phyloP scores from a whole-genome alignment of 2,888 invertebrate genomes.

The Furcula furcula region DNA sequence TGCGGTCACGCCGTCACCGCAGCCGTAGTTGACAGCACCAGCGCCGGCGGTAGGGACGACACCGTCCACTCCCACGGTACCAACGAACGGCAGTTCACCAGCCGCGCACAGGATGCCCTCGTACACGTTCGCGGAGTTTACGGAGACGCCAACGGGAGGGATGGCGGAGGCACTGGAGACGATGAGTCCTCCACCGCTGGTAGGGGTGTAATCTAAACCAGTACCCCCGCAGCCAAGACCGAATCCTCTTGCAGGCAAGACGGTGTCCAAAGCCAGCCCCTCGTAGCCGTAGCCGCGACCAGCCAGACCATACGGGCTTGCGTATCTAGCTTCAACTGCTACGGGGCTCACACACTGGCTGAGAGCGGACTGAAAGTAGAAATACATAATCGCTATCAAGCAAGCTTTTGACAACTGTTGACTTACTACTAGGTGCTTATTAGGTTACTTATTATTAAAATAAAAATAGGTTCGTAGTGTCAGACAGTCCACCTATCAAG shows the following conservation, averaged over 20 bases:
- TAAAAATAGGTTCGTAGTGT: too few species aligned
- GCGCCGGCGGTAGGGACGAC: slow-evolving; percentile 40
- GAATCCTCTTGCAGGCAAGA: too few species aligned
- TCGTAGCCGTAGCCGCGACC: too few species aligned
- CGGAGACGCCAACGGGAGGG: slow-evolving; percentile 7
- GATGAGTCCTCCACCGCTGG: not conserved
- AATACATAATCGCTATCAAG: too few species aligned
- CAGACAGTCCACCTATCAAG: too few species aligned
- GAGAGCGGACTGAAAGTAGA: slow-evolving; percentile 5
- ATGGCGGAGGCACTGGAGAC: slow-evolving; percentile 12
- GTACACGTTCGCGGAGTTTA: slow-evolving; percentile 6
- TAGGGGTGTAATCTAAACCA: not conserved
- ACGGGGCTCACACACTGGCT: slow-evolving; percentile 3
- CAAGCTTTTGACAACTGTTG: too few species aligned
- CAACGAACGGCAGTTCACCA: slow-evolving; percentile 41
- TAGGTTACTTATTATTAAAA: too few species aligned
- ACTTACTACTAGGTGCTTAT: too few species aligned
- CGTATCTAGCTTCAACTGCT: too few species aligned
- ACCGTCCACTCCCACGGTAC: slow-evolving; percentile 41
- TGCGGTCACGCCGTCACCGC: slow-evolving; percentile 36
- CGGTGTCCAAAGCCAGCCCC: too few species aligned
- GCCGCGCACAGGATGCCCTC: slow-evolving; percentile 5
- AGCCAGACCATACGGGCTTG: too few species aligned
- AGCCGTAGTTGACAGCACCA: slow-evolving; percentile 43
- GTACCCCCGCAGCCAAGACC: slow-evolving; percentile 1